A percentile compares a stretch with the other conserved stretches of the same genome.
phyloP scores from a whole-genome alignment of 2,797 vertebrate genomes.

The Melopsittacus undulatus region DNA sequence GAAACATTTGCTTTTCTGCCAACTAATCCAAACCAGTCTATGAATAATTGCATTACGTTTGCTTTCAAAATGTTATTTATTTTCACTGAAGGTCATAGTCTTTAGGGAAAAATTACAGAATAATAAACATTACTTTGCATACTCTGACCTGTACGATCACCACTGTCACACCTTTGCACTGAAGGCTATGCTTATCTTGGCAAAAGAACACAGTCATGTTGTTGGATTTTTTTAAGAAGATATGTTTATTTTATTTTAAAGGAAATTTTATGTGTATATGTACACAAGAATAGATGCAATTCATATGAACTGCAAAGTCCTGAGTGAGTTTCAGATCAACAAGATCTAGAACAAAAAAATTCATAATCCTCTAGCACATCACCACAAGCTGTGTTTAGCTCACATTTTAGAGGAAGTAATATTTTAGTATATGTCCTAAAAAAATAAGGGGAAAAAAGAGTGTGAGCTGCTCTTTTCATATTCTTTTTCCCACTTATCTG shows the following conservation, averaged over 20 bases:
- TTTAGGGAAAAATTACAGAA: slow-evolving; percentile 67
- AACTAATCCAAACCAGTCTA: slow-evolving; percentile 31
- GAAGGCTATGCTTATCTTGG: not conserved
- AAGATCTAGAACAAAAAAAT: not conserved
- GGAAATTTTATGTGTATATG: not conserved
- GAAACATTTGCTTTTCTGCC: slow-evolving; percentile 72
- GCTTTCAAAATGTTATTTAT: slow-evolving; percentile 68
- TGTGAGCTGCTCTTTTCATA: not conserved
- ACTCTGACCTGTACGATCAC: slow-evolving; percentile 44
- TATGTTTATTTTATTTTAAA: not conserved
- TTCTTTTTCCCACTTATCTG: not conserved
- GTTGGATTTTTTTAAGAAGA: not conserved
- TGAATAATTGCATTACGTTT: slow-evolving; percentile 70
- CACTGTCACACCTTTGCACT: slow-evolving; percentile 47
- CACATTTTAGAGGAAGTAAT: not conserved
- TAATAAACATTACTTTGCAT: slow-evolving; percentile 70
- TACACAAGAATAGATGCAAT: not conserved
- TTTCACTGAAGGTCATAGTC: slow-evolving; percentile 52
- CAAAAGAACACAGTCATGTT: not conserved
- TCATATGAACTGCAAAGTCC: not conserved
- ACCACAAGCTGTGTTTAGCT: not conserved
- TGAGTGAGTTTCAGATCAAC: not conserved
- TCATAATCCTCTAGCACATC: not conserved
- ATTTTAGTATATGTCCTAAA: not conserved
- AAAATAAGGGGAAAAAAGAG: not conserved